Conservation (phyloP, 1,140 invertebrate genomes). For the Drosophila novamexicana region DNA sequence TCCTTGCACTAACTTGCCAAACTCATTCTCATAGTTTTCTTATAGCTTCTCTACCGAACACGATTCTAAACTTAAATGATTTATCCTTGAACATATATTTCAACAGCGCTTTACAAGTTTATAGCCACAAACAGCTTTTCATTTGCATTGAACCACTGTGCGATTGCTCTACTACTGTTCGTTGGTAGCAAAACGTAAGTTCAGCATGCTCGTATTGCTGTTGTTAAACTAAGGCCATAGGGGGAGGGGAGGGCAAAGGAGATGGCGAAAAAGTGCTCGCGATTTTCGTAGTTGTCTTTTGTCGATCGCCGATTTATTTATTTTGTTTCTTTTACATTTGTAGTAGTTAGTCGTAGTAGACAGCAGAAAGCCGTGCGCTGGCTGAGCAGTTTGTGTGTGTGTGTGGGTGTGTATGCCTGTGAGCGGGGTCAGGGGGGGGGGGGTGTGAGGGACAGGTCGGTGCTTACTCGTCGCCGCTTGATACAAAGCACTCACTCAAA, state of each 20-base stretch:
- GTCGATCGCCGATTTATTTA: slow-evolving; percentile 62
- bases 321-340: slow-evolving; percentile 31
- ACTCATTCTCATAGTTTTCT: no score
- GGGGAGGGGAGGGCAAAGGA: slow-evolving; percentile 24
- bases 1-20: no score
- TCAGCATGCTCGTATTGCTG: slow-evolving; percentile 19
- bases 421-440: background rate
- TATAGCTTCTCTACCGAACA: no score
- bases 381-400: background rate
- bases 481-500: slow-evolving; percentile 43
- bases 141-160: slow-evolving; percentile 31
- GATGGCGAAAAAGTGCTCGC: slow-evolving; percentile 46
- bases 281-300: slow-evolving; percentile 71
- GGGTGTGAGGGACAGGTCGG: slow-evolving; percentile 2
- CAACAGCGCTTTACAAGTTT: background rate
- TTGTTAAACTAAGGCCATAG: background rate
- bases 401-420: background rate
- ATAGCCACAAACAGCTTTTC: background rate
- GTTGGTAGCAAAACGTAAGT: slow-evolving; percentile 53
- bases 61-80: no score
- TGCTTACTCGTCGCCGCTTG: slow-evolving; percentile 12
- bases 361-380: slow-evolving; percentile 9
- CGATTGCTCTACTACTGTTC: slow-evolving; percentile 24
- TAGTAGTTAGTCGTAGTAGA: slow-evolving; percentile 44
- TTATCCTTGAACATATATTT: background rate